These are phyloP conservation scores for Dipus sagitta DNA, from an alignment of 2,797 vertebrate species.

Conservation along the genomic window DNA sequence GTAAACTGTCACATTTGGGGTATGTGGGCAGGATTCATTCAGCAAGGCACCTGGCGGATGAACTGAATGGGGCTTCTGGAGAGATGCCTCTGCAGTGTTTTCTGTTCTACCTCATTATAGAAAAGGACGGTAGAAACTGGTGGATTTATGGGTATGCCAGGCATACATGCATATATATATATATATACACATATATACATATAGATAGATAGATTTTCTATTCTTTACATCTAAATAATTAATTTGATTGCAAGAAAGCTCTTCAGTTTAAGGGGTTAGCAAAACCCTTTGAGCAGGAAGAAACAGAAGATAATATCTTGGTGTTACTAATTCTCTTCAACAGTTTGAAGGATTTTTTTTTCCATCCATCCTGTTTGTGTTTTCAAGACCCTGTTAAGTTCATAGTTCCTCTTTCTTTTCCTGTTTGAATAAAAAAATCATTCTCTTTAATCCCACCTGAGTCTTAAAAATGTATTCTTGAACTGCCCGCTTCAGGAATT, in stretches of 20 bases:
- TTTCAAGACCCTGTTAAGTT: conserved; percentile 75
- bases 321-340: conserved; percentile 68
- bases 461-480: conserved; percentile 76
- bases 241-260: conserved; percentile 66
- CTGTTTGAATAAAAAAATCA: conserved; percentile 72
- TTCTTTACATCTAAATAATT: conserved; percentile 57
- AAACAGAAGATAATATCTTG: conserved; percentile 77
- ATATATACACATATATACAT: too few species aligned
- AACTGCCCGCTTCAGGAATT: conserved; percentile 78
- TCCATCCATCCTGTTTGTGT: conserved; percentile 68
- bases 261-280: conserved; percentile 63
- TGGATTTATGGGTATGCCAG: conserved; percentile 49
- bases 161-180: too few species aligned
- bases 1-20: conserved; percentile 44
- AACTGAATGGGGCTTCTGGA: conserved; percentile 67
- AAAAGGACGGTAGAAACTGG: conserved; percentile 58
- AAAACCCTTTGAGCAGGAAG: conserved; percentile 72
- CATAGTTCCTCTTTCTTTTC: conserved; percentile 72
- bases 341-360: conserved; percentile 70
- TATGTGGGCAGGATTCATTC: conserved; percentile 73
- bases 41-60: conserved; percentile 54
- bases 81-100: conserved; percentile 27
- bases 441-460: conserved; percentile 75
- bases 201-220: not conserved
- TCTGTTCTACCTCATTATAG: conserved; percentile 65